phyloP scores from a whole-genome alignment of 2,888 invertebrate genomes.

The Spodoptera exigua region DNA sequence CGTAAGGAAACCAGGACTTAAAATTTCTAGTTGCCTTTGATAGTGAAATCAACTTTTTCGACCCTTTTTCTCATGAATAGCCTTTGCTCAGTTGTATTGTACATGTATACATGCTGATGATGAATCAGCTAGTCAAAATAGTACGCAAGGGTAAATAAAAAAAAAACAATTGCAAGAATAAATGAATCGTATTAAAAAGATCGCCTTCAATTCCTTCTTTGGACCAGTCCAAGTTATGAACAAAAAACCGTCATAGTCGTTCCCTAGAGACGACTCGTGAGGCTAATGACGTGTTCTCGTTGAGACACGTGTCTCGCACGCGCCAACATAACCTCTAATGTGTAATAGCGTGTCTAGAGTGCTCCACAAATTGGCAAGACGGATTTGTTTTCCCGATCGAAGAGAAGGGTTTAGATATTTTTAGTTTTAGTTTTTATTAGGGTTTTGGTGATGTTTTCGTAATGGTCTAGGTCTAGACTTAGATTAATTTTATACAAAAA shows the following conservation, averaged over 20 bases:
- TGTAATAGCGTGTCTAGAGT: constrained; percentile 55
- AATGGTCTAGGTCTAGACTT: no score
- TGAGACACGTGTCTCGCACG: constrained; percentile 82
- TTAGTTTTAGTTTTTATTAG: no score
- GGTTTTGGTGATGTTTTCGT: no score
- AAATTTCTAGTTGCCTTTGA: no score
- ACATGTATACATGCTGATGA: no score
- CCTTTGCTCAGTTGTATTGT: no score
- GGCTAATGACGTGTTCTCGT: constrained; percentile 85
- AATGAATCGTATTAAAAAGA: neutral
- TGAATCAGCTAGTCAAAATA: constrained; percentile 1
- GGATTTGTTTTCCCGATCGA: constrained; percentile 42
- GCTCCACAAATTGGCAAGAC: constrained; percentile 56
- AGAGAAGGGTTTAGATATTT: constrained; percentile 38
- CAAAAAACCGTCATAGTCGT: constrained; percentile 66
- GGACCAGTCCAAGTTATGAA: constrained; percentile 38
- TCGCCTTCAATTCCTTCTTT: constrained; percentile 1
- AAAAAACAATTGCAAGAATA: constrained; percentile 2
- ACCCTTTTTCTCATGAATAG: no score
- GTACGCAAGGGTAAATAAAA: neutral
- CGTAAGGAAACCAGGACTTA: no score
- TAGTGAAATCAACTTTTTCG: no score
- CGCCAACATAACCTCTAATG: constrained; percentile 77
- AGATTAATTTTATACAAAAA: no score
- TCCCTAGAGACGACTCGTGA: constrained; percentile 75